Evolutionary conservation across 2,113 vertebrate genomes (phyloP).

Genomic region (Catharus fuscescens): DNA sequence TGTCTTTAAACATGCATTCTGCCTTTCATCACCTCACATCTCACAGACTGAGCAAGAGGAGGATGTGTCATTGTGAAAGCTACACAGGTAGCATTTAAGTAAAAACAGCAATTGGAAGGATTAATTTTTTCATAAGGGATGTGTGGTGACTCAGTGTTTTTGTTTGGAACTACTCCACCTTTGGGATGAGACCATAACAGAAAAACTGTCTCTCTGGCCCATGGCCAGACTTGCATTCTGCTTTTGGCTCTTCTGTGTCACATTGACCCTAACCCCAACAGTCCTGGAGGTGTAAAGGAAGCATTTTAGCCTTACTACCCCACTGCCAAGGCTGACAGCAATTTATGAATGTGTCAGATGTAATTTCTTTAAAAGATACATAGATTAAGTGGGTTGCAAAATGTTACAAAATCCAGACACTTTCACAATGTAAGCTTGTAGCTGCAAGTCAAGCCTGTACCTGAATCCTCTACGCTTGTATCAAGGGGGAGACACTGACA

Average conservation of each 20-base stretch:
- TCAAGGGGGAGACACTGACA: neutral
- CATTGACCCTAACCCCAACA: neutral
- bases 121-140: neutral
- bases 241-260: neutral
- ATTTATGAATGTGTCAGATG: neutral
- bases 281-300: neutral
- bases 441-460: neutral
- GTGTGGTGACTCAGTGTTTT: neutral
- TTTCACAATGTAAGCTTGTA: neutral
- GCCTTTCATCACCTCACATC: neutral
- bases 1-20: neutral
- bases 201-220: neutral
- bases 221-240: neutral
- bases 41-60: neutral
- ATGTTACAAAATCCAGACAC: neutral
- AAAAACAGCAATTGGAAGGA: neutral
- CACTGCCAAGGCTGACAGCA: neutral
- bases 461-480: accelerated
- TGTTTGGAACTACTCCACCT: neutral
- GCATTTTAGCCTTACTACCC: neutral
- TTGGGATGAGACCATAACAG: neutral
- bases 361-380: neutral
- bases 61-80: neutral
- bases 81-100: neutral
- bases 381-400: neutral